A percentile compares a stretch with the other conserved stretches of the same genome.
phyloP scores from a whole-genome alignment of 1,140 invertebrate genomes.

The Akabosia matsudoensis region DNA sequence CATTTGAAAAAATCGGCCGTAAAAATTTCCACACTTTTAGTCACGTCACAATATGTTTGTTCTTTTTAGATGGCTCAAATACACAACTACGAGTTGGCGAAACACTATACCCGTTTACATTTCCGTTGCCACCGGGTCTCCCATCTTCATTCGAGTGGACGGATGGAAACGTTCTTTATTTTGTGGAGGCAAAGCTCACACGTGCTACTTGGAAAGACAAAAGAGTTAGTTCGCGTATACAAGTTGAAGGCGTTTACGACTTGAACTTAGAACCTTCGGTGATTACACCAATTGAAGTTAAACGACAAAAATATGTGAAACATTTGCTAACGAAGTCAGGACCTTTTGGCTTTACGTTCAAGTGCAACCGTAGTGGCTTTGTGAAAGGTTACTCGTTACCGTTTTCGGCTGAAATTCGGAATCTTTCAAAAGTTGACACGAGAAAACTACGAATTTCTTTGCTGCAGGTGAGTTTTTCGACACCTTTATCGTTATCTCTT shows the following conservation, averaged over 20 bases:
- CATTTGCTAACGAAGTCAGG: conserved; percentile 32
- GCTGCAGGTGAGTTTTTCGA: conserved; percentile 23
- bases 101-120: conserved; percentile 31
- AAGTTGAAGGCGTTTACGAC: conserved; percentile 30
- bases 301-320: conserved; percentile 33
- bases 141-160: conserved; percentile 28
- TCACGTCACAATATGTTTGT: not conserved
- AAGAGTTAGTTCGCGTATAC: conserved; percentile 15
- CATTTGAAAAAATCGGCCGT: not conserved
- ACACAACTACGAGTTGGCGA: conserved; percentile 28
- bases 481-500: conserved; percentile 6
- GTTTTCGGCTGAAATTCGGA: conserved; percentile 32
- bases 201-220: conserved; percentile 35
- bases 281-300: conserved; percentile 18
- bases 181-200: conserved; percentile 34
- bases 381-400: conserved; percentile 30
- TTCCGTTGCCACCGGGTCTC: conserved; percentile 30
- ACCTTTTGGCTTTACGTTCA: conserved; percentile 33
- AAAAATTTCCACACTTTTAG: not conserved
- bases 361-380: conserved; percentile 25
- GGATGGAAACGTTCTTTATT: conserved; percentile 35
- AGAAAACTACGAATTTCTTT: conserved; percentile 29
- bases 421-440: conserved; percentile 32
- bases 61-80: conserved; percentile 28
- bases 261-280: conserved; percentile 29